These are phyloP conservation scores for Adelognathus sp. DNA, from an alignment of 2,888 invertebrate genomes.

Conservation along the genomic window DNA sequence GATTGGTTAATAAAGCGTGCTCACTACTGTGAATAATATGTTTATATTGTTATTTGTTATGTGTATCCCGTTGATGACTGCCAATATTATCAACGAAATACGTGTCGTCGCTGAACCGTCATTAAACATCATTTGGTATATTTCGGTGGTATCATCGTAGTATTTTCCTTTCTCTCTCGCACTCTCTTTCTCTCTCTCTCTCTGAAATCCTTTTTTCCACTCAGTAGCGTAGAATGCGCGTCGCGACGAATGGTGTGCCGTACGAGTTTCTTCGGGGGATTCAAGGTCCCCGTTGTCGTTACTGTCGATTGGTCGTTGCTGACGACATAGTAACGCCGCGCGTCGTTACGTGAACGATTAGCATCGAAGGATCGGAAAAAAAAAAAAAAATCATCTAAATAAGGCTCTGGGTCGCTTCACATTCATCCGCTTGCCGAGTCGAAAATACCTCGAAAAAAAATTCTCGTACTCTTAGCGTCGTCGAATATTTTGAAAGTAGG, in stretches of 20 bases:
- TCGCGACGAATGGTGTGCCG: constrained; percentile 12
- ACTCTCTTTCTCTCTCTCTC: constrained; percentile 37
- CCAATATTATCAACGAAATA: constrained; percentile 6
- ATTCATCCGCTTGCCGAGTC: background rate
- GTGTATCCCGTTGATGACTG: constrained; percentile 46
- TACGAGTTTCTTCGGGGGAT: constrained; percentile 23
- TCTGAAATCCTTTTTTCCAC: constrained; percentile 11
- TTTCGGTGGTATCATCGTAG: background rate
- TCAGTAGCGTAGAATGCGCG: background rate
- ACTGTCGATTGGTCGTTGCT: constrained; percentile 48
- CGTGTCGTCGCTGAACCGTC: background rate
- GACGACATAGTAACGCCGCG: constrained; percentile 12
- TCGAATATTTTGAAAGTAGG: background rate
- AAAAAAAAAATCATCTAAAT: background rate
- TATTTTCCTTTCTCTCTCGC: constrained; percentile 21
- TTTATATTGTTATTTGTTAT: constrained; percentile 57
- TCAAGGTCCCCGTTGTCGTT: constrained; percentile 51
- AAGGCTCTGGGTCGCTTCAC: background rate
- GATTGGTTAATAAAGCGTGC: constrained; percentile 60
- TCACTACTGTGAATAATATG: constrained; percentile 59
- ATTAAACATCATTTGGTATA: background rate
- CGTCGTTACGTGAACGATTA: background rate
- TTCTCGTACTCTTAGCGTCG: background rate
- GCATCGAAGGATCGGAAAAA: background rate
- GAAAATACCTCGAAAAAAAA: constrained; percentile 1